Percentiles rank a stretch among this genome's conserved stretches.
Evolutionary conservation across 2,797 vertebrate genomes (phyloP).

Genomic region (Etheostoma nigrum): DNA sequence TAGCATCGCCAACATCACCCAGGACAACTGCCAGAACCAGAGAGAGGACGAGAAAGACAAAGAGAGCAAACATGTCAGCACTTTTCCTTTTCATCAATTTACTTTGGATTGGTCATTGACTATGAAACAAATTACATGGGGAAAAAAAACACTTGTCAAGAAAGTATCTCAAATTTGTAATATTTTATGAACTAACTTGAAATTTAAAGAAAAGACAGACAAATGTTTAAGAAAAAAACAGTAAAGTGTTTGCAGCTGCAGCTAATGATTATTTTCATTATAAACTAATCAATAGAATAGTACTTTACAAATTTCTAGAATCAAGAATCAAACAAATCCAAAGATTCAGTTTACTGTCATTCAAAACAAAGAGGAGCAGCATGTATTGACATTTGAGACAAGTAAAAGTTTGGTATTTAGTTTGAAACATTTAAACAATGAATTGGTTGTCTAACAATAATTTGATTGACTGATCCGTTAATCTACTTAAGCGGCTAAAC

Average conservation of each 20-base stretch:
- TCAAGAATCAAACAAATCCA: neutral
- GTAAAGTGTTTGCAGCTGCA: neutral
- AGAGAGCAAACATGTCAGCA: constrained; percentile 85
- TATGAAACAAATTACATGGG: neutral
- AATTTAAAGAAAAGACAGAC: neutral
- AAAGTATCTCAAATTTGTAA: neutral
- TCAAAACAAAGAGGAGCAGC: neutral
- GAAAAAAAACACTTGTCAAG: neutral
- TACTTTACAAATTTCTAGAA: too few relatives aligned
- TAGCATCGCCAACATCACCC: constrained; percentile 81
- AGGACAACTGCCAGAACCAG: constrained; percentile 88
- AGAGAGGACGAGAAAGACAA: constrained; percentile 77
- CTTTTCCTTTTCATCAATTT: neutral
- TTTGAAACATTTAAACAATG: neutral
- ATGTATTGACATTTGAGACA: neutral
- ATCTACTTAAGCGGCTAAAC: neutral
- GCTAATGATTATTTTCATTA: neutral
- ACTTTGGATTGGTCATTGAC: neutral
- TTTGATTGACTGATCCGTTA: neutral
- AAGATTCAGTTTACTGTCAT: neutral
- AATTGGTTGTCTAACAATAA: neutral
- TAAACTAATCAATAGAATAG: neutral
- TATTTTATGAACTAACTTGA: too few relatives aligned
- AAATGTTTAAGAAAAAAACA: neutral
- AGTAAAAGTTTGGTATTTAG: neutral